phyloP scores from a whole-genome alignment of 2,797 vertebrate species.

The Linurgus olivaceus region DNA sequence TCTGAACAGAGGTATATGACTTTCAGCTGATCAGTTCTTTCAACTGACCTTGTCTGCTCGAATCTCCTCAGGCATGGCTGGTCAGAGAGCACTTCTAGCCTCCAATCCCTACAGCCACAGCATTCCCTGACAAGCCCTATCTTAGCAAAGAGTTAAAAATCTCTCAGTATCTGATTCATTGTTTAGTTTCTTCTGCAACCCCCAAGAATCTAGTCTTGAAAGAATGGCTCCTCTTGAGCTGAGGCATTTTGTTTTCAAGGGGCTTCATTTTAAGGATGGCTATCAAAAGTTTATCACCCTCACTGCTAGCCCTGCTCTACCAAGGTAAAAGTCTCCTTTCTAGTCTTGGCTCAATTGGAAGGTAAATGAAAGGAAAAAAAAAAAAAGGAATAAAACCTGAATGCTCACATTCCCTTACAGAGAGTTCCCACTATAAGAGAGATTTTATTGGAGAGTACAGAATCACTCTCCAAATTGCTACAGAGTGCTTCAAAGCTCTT shows the following conservation, averaged over 20 bases:
- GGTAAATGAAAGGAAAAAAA: not conserved
- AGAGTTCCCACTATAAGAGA: not conserved
- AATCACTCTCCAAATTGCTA: not conserved
- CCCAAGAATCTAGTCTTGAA: not conserved
- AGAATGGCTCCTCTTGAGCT: not conserved
- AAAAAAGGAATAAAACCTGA: not conserved
- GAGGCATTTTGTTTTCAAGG: not conserved
- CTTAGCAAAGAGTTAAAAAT: not conserved
- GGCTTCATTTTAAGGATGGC: not conserved
- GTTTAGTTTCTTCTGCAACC: not conserved
- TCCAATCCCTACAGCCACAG: not conserved
- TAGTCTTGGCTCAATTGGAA: not conserved
- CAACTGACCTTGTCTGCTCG: not conserved
- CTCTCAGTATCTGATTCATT: not conserved
- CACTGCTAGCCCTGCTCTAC: not conserved
- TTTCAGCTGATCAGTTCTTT: not conserved
- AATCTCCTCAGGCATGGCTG: not conserved
- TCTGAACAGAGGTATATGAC: not conserved
- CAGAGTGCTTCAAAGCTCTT: not conserved
- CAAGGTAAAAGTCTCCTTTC: not conserved
- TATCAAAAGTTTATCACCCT: not conserved
- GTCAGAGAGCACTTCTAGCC: not conserved
- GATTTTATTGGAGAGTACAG: not conserved
- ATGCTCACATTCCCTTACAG: not conserved
- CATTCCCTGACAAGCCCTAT: not conserved